Percentiles rank a stretch among this genome's conserved stretches.
Evolutionary conservation across 2,113 vertebrate genomes (phyloP).

Genomic region (Salvelinus namaycush): DNA sequence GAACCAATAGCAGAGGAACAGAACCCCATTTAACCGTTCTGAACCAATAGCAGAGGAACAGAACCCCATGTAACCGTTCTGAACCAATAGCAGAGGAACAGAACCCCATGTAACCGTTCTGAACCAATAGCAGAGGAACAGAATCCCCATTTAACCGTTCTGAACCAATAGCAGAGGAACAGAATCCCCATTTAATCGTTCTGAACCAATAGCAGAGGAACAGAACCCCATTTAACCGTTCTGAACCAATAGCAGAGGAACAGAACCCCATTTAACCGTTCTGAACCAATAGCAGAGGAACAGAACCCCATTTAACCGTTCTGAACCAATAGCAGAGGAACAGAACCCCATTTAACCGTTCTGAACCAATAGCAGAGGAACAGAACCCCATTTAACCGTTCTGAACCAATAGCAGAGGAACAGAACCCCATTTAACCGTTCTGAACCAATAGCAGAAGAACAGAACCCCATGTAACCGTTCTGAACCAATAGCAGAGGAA

Average conservation of each 20-base stretch:
- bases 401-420: conserved; percentile 18
- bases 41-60: conserved; percentile 19
- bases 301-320: background rate
- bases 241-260: conserved; percentile 19
- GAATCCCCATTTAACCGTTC: too few relatives aligned
- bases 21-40: background rate
- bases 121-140: too few relatives aligned
- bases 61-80: background rate
- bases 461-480: too few relatives aligned
- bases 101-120: background rate
- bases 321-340: conserved; percentile 18
- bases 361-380: conserved; percentile 18
- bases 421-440: too few relatives aligned
- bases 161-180: too few relatives aligned
- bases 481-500: too few relatives aligned
- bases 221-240: too few relatives aligned
- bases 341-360: background rate
- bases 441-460: too few relatives aligned
- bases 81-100: conserved; percentile 19
- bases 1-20: conserved; percentile 19
- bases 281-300: conserved; percentile 19
- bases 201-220: too few relatives aligned
- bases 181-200: too few relatives aligned
- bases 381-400: background rate
- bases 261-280: background rate